Percentiles rank a stretch among this genome's conserved stretches.
Evolutionary conservation across 2,797 vertebrate species (phyloP).

Genomic region (Rhabdomys pumilio): DNA sequence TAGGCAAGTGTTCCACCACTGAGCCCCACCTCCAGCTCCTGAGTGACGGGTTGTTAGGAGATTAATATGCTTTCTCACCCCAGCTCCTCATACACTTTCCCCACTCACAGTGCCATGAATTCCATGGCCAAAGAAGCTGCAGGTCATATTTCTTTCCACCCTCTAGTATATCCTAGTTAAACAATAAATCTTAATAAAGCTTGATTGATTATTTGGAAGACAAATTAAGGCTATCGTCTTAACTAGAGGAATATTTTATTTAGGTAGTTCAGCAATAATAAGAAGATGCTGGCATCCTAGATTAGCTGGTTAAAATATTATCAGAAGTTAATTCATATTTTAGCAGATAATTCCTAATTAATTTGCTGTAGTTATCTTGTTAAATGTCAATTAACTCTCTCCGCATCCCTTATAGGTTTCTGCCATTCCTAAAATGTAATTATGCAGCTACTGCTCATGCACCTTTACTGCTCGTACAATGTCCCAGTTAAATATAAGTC

Average conservation of each 20-base stretch:
- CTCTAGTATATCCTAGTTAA: constrained; percentile 16
- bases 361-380: constrained; percentile 91
- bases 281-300: constrained; percentile 79
- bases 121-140: neutral
- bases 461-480: constrained; percentile 88
- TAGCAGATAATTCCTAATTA: constrained; percentile 92
- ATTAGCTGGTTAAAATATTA: constrained; percentile 89
- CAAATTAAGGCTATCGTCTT: constrained; percentile 65
- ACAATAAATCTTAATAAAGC: constrained; percentile 71
- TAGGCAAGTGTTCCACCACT: neutral
- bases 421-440: constrained; percentile 90
- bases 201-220: constrained; percentile 75
- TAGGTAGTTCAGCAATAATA: constrained; percentile 84
- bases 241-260: constrained; percentile 85
- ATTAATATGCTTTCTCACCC: neutral
- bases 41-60: neutral
- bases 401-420: constrained; percentile 90
- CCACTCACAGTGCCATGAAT: neutral
- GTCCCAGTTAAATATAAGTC: constrained; percentile 88
- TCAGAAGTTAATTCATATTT: constrained; percentile 91
- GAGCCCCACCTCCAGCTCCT: neutral
- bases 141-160: neutral
- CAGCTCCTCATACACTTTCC: neutral
- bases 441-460: constrained; percentile 88
- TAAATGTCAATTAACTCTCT: constrained; percentile 91